phyloP scores from a whole-genome alignment of 2,113 vertebrate genomes.

The Apodemus speciosus region DNA sequence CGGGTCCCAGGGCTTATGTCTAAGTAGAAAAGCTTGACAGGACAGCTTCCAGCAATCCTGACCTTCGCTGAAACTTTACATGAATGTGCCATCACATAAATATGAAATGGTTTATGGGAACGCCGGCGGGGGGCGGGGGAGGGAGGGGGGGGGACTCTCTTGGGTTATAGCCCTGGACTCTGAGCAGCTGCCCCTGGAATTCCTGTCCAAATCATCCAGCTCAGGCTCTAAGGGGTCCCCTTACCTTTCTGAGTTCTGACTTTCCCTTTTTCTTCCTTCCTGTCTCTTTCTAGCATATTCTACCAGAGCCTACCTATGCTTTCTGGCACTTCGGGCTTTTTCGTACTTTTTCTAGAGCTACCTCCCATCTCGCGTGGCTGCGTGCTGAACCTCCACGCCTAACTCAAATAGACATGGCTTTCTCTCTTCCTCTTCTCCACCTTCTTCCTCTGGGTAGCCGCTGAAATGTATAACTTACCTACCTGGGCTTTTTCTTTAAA shows the following conservation, averaged over 20 bases:
- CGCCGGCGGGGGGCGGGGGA: slow-evolving; percentile 77
- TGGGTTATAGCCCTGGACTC: slow-evolving; percentile 88
- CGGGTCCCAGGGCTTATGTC: slow-evolving; percentile 90
- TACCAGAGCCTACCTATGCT: not conserved
- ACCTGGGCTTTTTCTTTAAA: not conserved
- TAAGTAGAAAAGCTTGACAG: slow-evolving; percentile 91
- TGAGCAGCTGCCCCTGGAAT: slow-evolving; percentile 86
- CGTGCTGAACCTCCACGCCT: not conserved
- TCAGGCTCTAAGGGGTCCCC: not conserved
- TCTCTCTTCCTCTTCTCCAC: too few species aligned
- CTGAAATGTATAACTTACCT: not conserved
- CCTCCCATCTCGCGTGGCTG: not conserved
- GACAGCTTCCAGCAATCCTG: slow-evolving; percentile 87
- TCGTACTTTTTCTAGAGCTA: not conserved
- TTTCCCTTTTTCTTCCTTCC: not conserved
- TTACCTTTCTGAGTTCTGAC: not conserved
- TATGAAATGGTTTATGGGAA: slow-evolving; percentile 90
- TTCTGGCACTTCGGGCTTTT: not conserved
- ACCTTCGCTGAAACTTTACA: slow-evolving; percentile 89
- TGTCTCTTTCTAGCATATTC: not conserved
- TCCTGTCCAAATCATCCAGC: slow-evolving; percentile 85
- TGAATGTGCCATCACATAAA: slow-evolving; percentile 88
- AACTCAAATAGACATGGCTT: too few species aligned
- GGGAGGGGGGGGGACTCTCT: slow-evolving; percentile 81
- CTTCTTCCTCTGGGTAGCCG: not conserved